Evolutionary conservation across 2,797 vertebrate genomes (phyloP).

Genomic region (Brachyrhaphis roseni): DNA sequence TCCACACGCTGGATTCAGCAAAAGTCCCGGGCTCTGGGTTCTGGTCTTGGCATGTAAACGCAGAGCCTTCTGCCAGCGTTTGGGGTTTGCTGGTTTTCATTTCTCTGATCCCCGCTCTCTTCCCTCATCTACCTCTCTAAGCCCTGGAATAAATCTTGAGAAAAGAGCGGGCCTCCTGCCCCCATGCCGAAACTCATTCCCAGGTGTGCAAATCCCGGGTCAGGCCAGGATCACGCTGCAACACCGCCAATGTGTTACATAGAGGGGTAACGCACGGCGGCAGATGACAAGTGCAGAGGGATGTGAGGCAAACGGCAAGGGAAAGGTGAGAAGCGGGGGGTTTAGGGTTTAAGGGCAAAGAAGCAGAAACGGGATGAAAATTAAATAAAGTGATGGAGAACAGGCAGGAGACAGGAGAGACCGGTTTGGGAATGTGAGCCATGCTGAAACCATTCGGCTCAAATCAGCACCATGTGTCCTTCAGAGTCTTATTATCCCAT

Average conservation of each 20-base stretch:
- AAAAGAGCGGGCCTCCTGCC: constrained; percentile 83
- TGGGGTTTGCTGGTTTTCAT: constrained; percentile 65
- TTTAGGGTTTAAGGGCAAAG: constrained; percentile 40
- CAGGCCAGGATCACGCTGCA: constrained; percentile 71
- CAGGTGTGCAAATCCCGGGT: constrained; percentile 79
- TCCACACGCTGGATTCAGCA: constrained; percentile 59
- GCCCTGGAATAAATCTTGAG: constrained; percentile 78
- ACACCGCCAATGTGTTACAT: constrained; percentile 48
- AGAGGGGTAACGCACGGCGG: constrained; percentile 59
- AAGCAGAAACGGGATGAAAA: constrained; percentile 52
- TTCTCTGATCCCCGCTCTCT: constrained; percentile 55
- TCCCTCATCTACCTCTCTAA: constrained; percentile 52
- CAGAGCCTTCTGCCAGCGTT: constrained; percentile 54
- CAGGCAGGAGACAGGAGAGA: constrained; percentile 32
- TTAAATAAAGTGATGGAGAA: constrained; percentile 43
- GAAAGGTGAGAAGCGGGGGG: constrained; percentile 63
- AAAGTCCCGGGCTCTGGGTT: constrained; percentile 45
- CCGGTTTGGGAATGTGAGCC: constrained; percentile 71
- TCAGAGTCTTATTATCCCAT: constrained; percentile 81
- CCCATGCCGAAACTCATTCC: constrained; percentile 62
- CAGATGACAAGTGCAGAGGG: constrained; percentile 28
- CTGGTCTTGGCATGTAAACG: constrained; percentile 54
- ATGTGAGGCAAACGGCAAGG: constrained; percentile 33
- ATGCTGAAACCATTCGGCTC: constrained; percentile 81
- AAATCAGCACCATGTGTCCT: constrained; percentile 88